A percentile compares a stretch with the other conserved stretches of the same genome.
These are phyloP conservation scores for Lapara coniferarum DNA, from an alignment of 2,888 invertebrate genomes.

Conservation along the genomic window DNA sequence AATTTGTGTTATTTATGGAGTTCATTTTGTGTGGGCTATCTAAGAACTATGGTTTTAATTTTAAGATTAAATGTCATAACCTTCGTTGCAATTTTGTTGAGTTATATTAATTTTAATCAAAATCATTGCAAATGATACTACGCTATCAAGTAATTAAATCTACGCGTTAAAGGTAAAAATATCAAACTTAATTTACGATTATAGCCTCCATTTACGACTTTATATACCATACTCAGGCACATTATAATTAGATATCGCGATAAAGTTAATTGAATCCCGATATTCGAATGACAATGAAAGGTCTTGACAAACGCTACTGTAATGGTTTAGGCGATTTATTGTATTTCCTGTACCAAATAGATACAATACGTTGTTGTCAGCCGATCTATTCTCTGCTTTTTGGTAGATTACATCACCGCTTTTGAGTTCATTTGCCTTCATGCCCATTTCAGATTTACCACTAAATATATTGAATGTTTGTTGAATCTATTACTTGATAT, in stretches of 20 bases:
- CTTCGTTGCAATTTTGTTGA: neutral
- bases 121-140: neutral
- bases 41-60: neutral
- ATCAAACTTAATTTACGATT: neutral
- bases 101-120: neutral
- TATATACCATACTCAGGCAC: neutral
- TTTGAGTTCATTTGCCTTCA: conserved; percentile 14
- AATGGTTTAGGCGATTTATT: conserved; percentile 56
- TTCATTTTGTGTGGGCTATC: conserved; percentile 18
- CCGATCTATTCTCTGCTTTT: conserved; percentile 28
- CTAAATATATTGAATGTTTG: neutral
- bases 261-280: conserved; percentile 48
- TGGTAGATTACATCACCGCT: conserved; percentile 27
- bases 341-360: conserved; percentile 59
- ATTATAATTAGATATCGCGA: conserved; percentile 17
- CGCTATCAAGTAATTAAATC: neutral
- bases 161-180: neutral
- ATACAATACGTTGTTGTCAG: conserved; percentile 38
- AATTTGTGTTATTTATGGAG: conserved; percentile 25
- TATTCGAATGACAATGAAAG: conserved; percentile 50
- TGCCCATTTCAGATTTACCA: neutral
- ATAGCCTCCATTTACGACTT: neutral
- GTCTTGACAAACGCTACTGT: conserved; percentile 46
- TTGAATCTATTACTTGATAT: neutral
- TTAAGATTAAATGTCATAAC: neutral